Base-by-base conservation (phyloP, 92 coral and sea anemone species). In the Porites lobata region DNA sequence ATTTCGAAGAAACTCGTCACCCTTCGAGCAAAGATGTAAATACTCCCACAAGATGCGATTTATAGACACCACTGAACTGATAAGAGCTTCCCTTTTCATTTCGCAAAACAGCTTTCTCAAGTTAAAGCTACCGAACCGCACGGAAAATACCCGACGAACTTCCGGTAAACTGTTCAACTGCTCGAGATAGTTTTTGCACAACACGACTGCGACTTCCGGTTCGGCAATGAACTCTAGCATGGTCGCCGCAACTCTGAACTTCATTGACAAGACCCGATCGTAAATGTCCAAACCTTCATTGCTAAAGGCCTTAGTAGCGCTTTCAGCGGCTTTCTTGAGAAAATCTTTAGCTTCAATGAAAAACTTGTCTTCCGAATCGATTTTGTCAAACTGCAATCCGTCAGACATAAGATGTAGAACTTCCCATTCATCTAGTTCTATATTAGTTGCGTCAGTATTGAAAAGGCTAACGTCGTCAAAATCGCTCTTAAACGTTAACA, bases 161-260 rank as follows among this genome's bases (percentile, higher is more conserved):
- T 93, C 96, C 78, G 90, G 94, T 77, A 91, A 84, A 53, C 93
- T 84, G 65, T 88, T 93, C 84, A 92, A 69, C 85, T 91, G 94
- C 84, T 93, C 90, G 8, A 91, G 84, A 80, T 92, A 92, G 43
- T 83, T 74, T 47, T 91, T 86, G 82, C 94, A 92, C 85, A 90
- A 79, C 22, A 92, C 90, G 8, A 92, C 86, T 0, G 95, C 94
- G 43, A 92, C 80, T 90, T 90, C 94, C 88, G 95, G 95, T 56
- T 61, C 86, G 4, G 69, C 91, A 11, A 92, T 78, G 63, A 83
- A 79, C 57, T 92, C 59, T 1, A 92, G 88, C 80, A 92, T 90
- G 14, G 95, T 90, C 18, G 94, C 80, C 11, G 94, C 93, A 18
- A 90, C 95, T 58, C 93, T 72, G 29, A 92, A 90, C 59, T 92